These are phyloP conservation scores for Hylaeus anthracinus DNA, from an alignment of 1,140 invertebrate genomes.

Conservation along the genomic window DNA sequence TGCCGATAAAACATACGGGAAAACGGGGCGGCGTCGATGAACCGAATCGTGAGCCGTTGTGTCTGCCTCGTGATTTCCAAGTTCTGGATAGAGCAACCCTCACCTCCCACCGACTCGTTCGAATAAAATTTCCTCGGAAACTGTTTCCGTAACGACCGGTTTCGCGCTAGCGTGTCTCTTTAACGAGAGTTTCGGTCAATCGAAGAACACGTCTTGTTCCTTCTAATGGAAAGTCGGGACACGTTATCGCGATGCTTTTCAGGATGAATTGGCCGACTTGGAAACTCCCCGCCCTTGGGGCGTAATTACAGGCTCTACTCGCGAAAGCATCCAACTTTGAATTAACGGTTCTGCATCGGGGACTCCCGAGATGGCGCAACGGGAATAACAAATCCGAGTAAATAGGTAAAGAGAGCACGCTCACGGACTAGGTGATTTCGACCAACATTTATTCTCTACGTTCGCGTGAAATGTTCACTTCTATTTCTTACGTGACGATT, in stretches of 20 bases:
- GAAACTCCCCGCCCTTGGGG: not conserved
- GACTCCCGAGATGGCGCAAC: not conserved
- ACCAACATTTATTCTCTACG: not conserved
- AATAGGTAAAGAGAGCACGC: not conserved
- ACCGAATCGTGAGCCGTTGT: not conserved
- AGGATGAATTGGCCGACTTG: constrained; percentile 5
- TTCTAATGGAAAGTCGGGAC: constrained; percentile 3
- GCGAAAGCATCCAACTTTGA: constrained; percentile 26
- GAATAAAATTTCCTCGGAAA: too few relatives aligned
- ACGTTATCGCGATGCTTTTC: constrained; percentile 16
- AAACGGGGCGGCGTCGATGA: constrained; percentile 32
- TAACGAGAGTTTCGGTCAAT: not conserved
- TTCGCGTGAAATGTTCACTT: too few relatives aligned
- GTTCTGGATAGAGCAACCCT: too few relatives aligned
- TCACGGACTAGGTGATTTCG: not conserved
- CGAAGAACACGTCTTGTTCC: not conserved
- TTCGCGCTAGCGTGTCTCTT: too few relatives aligned
- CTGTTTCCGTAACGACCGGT: too few relatives aligned
- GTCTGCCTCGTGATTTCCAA: too few relatives aligned
- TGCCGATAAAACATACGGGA: constrained; percentile 56
- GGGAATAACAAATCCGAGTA: constrained; percentile 21
- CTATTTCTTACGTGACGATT: too few relatives aligned
- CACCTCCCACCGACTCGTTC: too few relatives aligned
- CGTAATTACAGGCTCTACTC: constrained; percentile 6
- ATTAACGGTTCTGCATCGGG: constrained; percentile 10